Conservation (phyloP, 37 sponge, comb jelly and placozoan genomes). For the Cladorhizidae sp. region DNA sequence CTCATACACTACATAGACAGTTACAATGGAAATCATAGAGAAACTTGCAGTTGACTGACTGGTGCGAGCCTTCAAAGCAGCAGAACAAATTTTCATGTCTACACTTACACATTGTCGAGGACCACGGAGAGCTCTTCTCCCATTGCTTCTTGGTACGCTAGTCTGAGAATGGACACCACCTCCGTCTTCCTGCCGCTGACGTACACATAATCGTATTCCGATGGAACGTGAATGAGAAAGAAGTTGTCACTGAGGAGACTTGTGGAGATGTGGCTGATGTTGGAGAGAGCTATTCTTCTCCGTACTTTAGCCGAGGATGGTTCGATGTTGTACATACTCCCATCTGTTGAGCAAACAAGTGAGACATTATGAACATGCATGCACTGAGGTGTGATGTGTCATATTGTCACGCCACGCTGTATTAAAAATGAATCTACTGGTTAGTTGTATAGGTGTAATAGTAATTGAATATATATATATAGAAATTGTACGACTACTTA, state of each 20-base stretch:
- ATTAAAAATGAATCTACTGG: too few species aligned
- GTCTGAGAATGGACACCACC: conserved; percentile 40
- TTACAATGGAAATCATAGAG: too few species aligned
- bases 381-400: too few species aligned
- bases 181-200: conserved; percentile 78
- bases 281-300: conserved; percentile 54
- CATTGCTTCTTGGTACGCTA: conserved; percentile 27
- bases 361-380: too few species aligned
- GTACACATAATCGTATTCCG: conserved; percentile 85
- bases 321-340: conserved; percentile 72
- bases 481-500: too few species aligned
- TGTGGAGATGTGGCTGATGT: conserved; percentile 78
- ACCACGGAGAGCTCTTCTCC: conserved; percentile 49
- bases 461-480: too few species aligned
- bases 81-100: too few species aligned
- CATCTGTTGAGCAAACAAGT: conserved; percentile 24
- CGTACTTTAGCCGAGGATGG: conserved; percentile 46
- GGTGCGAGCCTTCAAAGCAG: too few species aligned
- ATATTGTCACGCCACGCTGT: too few species aligned
- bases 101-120: conserved; percentile 59
- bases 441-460: too few species aligned
- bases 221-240: conserved; percentile 84
- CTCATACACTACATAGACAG: too few species aligned
- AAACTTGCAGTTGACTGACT: too few species aligned
- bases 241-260: conserved; percentile 86